phyloP scores from a whole-genome alignment of 2,113 vertebrate genomes.

The Thinocorus orbignyianus region DNA sequence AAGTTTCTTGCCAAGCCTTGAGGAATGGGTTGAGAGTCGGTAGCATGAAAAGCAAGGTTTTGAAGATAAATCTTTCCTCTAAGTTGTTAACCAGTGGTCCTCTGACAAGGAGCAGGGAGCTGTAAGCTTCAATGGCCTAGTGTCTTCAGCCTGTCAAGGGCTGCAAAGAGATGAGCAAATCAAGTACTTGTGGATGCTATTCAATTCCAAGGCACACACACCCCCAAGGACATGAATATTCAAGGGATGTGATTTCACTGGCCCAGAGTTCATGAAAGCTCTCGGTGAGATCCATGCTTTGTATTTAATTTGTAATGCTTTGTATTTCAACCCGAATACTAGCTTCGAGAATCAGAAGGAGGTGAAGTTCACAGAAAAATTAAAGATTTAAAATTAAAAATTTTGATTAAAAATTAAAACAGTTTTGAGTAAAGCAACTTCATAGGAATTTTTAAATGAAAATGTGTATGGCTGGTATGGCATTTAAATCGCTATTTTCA shows the following conservation, averaged over 20 bases:
- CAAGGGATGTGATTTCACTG: neutral
- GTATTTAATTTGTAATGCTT: neutral
- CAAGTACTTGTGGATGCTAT: neutral
- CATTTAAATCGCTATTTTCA: neutral
- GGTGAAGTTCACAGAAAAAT: neutral
- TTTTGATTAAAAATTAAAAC: no score
- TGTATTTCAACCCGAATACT: neutral
- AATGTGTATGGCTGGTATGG: neutral
- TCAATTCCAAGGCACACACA: neutral
- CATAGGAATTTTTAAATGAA: neutral
- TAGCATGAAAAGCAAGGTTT: neutral
- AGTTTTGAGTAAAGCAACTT: neutral
- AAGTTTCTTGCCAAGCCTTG: neutral
- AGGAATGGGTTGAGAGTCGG: fast-evolving
- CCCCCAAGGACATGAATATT: neutral
- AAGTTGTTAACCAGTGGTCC: neutral
- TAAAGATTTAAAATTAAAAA: no score
- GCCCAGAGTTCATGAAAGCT: neutral
- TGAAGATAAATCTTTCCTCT: neutral
- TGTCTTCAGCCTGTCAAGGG: neutral
- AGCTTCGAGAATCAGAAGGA: neutral
- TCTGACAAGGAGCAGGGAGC: neutral
- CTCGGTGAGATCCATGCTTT: neutral
- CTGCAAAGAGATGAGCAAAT: neutral
- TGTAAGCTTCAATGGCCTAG: neutral